Evolutionary conservation across 2,888 invertebrate species (phyloP).

Genomic region (Drosophila monieri): DNA sequence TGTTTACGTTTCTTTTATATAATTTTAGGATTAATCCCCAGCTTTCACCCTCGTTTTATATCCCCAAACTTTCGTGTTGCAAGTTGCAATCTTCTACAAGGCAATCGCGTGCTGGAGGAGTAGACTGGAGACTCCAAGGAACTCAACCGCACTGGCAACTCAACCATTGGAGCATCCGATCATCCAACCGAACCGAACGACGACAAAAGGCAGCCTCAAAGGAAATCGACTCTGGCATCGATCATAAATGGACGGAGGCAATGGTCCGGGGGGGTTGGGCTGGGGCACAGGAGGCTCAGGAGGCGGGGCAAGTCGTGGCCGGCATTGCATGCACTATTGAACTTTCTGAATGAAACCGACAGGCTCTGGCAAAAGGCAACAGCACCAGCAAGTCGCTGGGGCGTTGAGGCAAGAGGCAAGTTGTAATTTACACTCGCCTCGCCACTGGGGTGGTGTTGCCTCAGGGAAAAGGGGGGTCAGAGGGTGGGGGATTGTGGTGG

Average conservation of each 20-base stretch:
- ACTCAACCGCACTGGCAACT: conserved; percentile 14
- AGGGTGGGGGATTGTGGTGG: conserved; percentile 4
- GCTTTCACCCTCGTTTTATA: background rate
- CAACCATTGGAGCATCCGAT: conserved; percentile 19
- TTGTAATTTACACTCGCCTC: conserved; percentile 75
- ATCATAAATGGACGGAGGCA: conserved; percentile 62
- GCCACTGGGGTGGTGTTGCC: conserved; percentile 70
- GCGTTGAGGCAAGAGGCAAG: conserved; percentile 57
- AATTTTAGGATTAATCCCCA: background rate
- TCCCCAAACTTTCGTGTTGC: background rate
- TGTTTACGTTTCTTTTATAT: background rate
- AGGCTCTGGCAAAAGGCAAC: conserved; percentile 54
- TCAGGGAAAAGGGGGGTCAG: conserved; percentile 39
- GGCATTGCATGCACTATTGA: conserved; percentile 78
- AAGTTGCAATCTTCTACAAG: conserved; percentile 20
- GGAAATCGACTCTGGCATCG: conserved; percentile 76
- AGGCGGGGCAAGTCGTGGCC: conserved; percentile 28
- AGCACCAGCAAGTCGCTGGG: conserved; percentile 15
- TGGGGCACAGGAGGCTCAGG: background rate
- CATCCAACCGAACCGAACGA: conserved; percentile 30
- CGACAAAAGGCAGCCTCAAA: conserved; percentile 58
- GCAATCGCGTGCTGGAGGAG: conserved; percentile 43
- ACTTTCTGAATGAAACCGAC: conserved; percentile 79
- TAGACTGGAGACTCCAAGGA: conserved; percentile 15
- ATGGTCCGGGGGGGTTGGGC: conserved; percentile 11